A percentile compares a stretch with the other conserved stretches of the same genome.
Evolutionary conservation across 2,888 invertebrate genomes (phyloP).

Genomic region (Electrophaes corylata): DNA sequence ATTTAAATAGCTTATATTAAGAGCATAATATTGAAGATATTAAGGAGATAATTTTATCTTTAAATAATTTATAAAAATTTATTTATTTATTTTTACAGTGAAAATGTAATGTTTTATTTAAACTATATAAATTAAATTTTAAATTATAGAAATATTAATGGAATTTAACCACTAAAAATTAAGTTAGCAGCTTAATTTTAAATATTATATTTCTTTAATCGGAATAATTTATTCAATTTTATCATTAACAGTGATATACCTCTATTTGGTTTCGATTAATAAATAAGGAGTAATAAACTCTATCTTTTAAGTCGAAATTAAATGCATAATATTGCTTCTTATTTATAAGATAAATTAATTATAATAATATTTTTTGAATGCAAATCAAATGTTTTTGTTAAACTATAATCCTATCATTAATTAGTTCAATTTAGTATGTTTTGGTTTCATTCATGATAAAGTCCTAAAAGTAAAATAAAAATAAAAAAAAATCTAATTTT

Average conservation of each 20-base stretch:
- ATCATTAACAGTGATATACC: conserved; percentile 88
- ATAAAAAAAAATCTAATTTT: conserved; percentile 72
- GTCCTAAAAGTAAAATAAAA: conserved; percentile 79
- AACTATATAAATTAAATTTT: conserved; percentile 82
- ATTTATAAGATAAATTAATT: conserved; percentile 79
- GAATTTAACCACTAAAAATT: conserved; percentile 78
- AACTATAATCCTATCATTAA: conserved; percentile 65
- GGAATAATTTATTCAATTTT: conserved; percentile 79
- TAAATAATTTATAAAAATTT: conserved; percentile 63
- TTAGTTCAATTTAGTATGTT: conserved; percentile 72
- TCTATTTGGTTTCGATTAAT: conserved; percentile 85
- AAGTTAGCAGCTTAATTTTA: conserved; percentile 87
- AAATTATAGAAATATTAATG: conserved; percentile 75
- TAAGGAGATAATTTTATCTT: conserved; percentile 60
- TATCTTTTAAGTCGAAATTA: conserved; percentile 77
- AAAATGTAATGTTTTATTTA: conserved; percentile 87
- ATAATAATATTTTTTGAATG: conserved; percentile 67
- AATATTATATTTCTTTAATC: conserved; percentile 83
- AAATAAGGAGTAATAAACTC: conserved; percentile 80
- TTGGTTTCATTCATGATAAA: conserved; percentile 74
- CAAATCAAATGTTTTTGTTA: conserved; percentile 70
- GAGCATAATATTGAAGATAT: conserved; percentile 74
- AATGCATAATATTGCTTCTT: conserved; percentile 79
- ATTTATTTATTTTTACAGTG: conserved; percentile 84
- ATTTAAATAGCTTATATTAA: conserved; percentile 69